Conservation (phyloP, 2,797 vertebrate species). For the Nasua narica region DNA sequence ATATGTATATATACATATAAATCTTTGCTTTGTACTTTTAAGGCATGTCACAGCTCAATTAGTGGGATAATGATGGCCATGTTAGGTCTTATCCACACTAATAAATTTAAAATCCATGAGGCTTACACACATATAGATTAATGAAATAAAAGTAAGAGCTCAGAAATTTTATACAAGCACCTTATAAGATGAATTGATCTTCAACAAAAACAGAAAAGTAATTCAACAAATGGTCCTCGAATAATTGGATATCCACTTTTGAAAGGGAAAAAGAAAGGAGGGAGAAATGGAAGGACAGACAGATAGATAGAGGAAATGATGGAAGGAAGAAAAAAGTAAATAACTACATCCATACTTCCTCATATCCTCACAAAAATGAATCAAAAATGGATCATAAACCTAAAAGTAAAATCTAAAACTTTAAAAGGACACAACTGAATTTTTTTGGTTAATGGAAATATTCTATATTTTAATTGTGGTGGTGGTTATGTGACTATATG, state of each 20-base stretch:
- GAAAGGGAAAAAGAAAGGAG: not conserved
- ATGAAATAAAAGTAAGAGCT: not conserved
- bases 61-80: not conserved
- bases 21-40: conserved; percentile 32
- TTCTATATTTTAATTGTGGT: not conserved
- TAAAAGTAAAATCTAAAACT: conserved; percentile 46
- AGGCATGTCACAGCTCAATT: not conserved
- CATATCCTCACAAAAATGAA: not conserved
- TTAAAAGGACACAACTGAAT: not conserved
- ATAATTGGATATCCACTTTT: not conserved
- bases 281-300: not conserved
- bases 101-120: conserved; percentile 2
- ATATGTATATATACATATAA: not conserved
- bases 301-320: not conserved
- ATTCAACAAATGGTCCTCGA: not conserved
- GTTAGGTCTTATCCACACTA: not conserved
- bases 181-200: not conserved
- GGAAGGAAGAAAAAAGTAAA: not conserved
- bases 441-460: not conserved
- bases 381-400: not conserved
- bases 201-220: not conserved
- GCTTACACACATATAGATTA: not conserved
- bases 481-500: not conserved
- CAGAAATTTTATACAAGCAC: not conserved
- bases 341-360: not conserved